Percentiles rank a stretch among this genome's conserved stretches.
These are phyloP conservation scores for Dysmachus trigonus DNA, from an alignment of 2,888 invertebrate species.

Conservation along the genomic window DNA sequence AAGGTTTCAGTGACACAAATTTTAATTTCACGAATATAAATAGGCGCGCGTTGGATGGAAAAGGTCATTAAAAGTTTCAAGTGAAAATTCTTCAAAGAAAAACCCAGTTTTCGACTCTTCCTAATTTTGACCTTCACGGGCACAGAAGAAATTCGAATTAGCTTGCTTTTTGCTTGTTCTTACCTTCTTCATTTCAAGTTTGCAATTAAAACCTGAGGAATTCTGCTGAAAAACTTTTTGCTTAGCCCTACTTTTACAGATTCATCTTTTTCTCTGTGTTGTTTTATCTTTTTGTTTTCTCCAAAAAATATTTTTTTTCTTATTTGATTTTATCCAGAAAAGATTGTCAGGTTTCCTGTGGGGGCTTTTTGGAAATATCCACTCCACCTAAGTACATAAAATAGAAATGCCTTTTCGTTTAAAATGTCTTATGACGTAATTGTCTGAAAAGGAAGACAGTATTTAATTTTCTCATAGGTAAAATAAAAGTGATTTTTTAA, in stretches of 20 bases:
- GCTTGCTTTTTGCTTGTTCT: not conserved
- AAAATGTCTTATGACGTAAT: not conserved
- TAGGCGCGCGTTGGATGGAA: not conserved
- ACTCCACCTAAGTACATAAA: not conserved
- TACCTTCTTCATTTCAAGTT: not conserved
- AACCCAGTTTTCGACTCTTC: not conserved
- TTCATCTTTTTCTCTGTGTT: not conserved
- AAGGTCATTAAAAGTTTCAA: not conserved
- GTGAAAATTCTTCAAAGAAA: not conserved
- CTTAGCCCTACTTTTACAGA: not conserved
- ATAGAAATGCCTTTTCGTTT: not conserved
- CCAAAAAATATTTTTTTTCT: not conserved
- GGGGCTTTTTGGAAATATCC: not conserved
- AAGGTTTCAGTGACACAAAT: not conserved
- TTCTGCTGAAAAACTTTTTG: not conserved
- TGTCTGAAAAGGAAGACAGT: not conserved
- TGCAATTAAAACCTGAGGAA: not conserved
- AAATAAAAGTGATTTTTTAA: not conserved
- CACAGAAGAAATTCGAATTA: not conserved
- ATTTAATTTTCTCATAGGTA: not conserved
- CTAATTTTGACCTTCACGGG: not conserved
- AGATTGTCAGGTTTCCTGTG: not conserved
- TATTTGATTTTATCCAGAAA: not conserved
- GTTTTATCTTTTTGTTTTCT: not conserved
- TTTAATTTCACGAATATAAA: not conserved